Conservation (phyloP, 2,888 invertebrate genomes). For the Acrobasis suavella region DNA sequence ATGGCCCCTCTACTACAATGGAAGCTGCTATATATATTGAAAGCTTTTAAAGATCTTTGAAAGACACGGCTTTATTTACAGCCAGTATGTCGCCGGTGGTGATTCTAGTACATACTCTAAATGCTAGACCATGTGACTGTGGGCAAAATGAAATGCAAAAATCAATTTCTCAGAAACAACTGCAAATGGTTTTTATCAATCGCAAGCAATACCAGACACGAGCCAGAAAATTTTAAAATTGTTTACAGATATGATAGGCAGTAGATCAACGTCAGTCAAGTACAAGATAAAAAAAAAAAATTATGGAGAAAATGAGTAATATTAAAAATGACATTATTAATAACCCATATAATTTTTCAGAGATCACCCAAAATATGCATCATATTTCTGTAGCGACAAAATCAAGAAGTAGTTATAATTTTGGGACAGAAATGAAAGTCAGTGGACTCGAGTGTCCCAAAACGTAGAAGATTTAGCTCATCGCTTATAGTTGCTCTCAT, state of each 20-base stretch:
- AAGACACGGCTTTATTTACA: constrained; percentile 34
- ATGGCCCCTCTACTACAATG: constrained; percentile 33
- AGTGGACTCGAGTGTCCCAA: constrained; percentile 19
- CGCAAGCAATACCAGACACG: background rate
- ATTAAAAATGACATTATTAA: no score
- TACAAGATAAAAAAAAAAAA: background rate
- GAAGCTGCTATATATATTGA: background rate
- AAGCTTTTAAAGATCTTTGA: constrained; percentile 21
- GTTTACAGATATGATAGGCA: no score
- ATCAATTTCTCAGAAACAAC: constrained; percentile 3
- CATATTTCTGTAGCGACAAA: no score
- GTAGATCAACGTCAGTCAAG: background rate
- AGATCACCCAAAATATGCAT: no score
- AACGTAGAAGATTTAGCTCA: constrained; percentile 23
- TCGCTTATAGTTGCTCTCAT: constrained; percentile 5
- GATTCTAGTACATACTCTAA: constrained; percentile 31
- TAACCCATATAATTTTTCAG: no score
- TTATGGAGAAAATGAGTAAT: no score
- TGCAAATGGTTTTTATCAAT: constrained; percentile 16
- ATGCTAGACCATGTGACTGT: constrained; percentile 22
- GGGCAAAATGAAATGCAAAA: constrained; percentile 31
- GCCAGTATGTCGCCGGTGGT: constrained; percentile 32
- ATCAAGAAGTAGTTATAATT: no score
- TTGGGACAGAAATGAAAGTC: background rate
- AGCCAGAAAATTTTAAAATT: background rate